Evolutionary conservation across 2,113 vertebrate species (phyloP).

Genomic region (Sigmodon hispidus): DNA sequence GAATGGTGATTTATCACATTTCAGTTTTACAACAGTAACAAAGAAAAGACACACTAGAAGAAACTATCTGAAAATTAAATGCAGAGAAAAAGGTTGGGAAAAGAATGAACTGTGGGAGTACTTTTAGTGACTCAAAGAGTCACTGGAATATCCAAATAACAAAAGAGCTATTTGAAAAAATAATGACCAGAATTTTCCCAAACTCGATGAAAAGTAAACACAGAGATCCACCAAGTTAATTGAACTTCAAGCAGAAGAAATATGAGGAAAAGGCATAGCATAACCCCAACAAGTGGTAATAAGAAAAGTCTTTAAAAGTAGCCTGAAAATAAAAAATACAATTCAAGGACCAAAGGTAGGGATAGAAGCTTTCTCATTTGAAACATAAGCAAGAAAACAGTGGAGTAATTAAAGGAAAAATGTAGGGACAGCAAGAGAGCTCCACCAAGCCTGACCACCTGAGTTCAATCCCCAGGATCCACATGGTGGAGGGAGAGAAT

Average conservation of each 20-base stretch:
- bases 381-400: background rate
- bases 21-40: no score
- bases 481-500: background rate
- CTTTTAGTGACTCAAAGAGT: background rate
- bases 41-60: background rate
- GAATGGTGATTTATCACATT: background rate
- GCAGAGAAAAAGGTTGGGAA: background rate
- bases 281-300: background rate
- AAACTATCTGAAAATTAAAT: background rate
- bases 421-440: background rate
- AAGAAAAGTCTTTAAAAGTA: background rate
- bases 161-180: constrained; percentile 19
- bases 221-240: background rate
- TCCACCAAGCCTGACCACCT: background rate
- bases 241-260: background rate
- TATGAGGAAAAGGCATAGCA: background rate
- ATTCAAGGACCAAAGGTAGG: background rate
- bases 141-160: background rate
- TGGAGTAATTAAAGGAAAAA: background rate
- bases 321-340: background rate
- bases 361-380: background rate
- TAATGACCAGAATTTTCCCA: background rate
- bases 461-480: background rate
- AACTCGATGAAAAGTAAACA: constrained; percentile 1
- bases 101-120: background rate